Conservation (phyloP, 23 tunicate species). For the Corella eumyota region DNA sequence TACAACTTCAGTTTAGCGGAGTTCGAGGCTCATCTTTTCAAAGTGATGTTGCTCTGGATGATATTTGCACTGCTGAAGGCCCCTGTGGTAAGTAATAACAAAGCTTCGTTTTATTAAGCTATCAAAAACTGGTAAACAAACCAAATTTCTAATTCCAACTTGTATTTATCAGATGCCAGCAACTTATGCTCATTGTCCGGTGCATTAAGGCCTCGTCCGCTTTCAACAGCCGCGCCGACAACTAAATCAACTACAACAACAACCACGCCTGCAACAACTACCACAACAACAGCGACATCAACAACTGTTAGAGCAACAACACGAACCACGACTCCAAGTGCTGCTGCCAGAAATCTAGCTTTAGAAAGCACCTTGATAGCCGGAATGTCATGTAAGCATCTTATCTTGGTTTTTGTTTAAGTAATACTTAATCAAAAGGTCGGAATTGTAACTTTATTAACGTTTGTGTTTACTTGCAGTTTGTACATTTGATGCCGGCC, state of each 20-base stretch:
- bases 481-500: constrained; percentile 58
- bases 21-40: constrained; percentile 33
- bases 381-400: constrained; percentile 57
- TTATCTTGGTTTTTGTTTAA: background rate
- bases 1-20: constrained; percentile 31
- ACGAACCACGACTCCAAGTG: constrained; percentile 11
- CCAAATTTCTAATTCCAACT: background rate
- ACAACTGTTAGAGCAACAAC: background rate
- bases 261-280: constrained; percentile 8
- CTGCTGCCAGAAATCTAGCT: constrained; percentile 1
- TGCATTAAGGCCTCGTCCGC: constrained; percentile 1
- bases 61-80: constrained; percentile 74
- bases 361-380: background rate
- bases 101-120: too few species aligned
- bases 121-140: background rate
- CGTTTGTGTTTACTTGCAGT: constrained; percentile 37
- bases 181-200: constrained; percentile 14
- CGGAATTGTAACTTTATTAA: too few species aligned
- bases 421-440: too few species aligned
- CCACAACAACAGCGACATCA: constrained; percentile 6
- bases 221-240: background rate
- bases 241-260: constrained; percentile 5
- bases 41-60: constrained; percentile 80
- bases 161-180: background rate
- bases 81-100: constrained; percentile 78